Conservation (phyloP, 2,113 vertebrate genomes). For the Trogon melanurus region DNA sequence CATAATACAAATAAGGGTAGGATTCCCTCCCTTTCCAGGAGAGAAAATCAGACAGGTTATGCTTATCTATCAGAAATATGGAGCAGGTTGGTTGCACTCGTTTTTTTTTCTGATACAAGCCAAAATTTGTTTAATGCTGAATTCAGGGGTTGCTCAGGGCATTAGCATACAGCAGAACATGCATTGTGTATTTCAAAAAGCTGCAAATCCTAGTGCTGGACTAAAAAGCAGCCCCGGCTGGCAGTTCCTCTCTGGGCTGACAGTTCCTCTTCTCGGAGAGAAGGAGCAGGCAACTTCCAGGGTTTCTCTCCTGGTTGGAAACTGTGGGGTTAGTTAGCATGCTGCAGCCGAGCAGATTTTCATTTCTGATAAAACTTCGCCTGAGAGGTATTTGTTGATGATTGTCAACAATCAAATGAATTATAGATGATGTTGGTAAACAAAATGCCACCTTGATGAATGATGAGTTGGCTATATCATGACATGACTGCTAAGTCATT, state of each 20-base stretch:
- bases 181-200: background rate
- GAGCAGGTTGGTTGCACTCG: background rate
- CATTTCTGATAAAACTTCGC: slow-evolving; percentile 77
- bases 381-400: slow-evolving; percentile 77
- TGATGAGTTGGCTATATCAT: slow-evolving; percentile 72
- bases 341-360: slow-evolving; percentile 62
- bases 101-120: background rate
- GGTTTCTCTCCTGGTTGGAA: background rate
- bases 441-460: slow-evolving; percentile 80
- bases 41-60: background rate
- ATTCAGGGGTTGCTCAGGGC: background rate
- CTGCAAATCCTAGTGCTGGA: background rate
- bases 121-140: background rate
- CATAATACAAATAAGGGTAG: background rate
- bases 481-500: slow-evolving; percentile 82
- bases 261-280: background rate
- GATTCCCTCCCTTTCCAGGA: background rate
- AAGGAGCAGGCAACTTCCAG: background rate
- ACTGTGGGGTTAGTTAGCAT: slow-evolving; percentile 2
- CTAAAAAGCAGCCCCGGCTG: background rate
- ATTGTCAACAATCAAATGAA: slow-evolving; percentile 83
- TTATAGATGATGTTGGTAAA: slow-evolving; percentile 84
- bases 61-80: background rate
- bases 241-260: background rate
- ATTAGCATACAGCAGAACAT: background rate